A percentile compares a stretch with the other conserved stretches of the same genome.
These are phyloP conservation scores for Catagonus wagneri DNA, from an alignment of 2,113 vertebrate species.

Conservation along the genomic window DNA sequence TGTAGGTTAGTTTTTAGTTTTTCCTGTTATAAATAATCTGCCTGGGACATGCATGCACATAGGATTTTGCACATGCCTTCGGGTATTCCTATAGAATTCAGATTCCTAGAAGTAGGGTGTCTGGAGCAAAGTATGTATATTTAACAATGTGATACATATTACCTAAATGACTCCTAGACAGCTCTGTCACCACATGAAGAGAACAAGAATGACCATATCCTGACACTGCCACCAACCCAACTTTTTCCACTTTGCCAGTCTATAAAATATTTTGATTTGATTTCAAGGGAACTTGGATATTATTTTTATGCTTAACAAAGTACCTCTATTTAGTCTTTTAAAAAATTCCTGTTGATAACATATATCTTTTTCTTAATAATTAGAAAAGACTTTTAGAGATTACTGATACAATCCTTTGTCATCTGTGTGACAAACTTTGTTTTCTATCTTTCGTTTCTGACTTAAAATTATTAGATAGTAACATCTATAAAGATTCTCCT, in stretches of 20 bases:
- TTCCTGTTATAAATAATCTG: neutral
- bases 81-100: neutral
- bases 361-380: neutral
- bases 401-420: neutral
- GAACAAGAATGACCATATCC: neutral
- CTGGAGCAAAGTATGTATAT: neutral
- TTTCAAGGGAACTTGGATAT: neutral
- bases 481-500: neutral
- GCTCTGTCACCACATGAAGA: neutral
- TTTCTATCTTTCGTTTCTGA: neutral
- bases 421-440: neutral
- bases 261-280: neutral
- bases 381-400: neutral
- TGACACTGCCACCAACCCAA: neutral
- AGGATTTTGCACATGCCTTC: neutral
- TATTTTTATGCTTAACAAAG: neutral
- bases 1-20: neutral
- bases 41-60: neutral
- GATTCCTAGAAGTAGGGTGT: neutral
- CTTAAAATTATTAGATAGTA: conserved; percentile 27
- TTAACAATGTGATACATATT: neutral
- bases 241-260: neutral
- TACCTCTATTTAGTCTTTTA: neutral
- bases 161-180: neutral
- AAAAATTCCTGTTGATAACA: neutral